Percentiles rank a stretch among this genome's conserved stretches.
These are phyloP conservation scores for Rhingia rostrata DNA, from an alignment of 2,888 invertebrate genomes.

Conservation along the genomic window DNA sequence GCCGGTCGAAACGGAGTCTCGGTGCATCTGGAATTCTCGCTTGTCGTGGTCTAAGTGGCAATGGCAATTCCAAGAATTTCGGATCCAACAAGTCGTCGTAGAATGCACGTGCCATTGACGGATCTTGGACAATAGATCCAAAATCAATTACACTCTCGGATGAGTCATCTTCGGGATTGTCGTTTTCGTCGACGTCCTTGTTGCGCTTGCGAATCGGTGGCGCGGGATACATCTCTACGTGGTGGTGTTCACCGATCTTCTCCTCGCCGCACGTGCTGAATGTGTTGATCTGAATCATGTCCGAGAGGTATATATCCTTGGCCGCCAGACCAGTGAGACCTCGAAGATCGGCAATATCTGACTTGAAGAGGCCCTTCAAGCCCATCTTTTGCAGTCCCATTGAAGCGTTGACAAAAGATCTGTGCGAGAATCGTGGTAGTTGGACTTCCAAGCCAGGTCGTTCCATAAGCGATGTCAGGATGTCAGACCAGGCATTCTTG, in stretches of 20 bases:
- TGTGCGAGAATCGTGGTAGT: constrained; percentile 92
- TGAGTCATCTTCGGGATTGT: constrained; percentile 78
- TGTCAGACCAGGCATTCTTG: constrained; percentile 88
- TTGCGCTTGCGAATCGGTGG: constrained; percentile 85
- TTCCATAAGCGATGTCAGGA: constrained; percentile 89
- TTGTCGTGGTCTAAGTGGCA: constrained; percentile 88
- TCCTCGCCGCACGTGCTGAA: constrained; percentile 92
- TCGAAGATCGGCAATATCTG: constrained; percentile 90
- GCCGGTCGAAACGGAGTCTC: constrained; percentile 92
- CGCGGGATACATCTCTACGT: constrained; percentile 92
- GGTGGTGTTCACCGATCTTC: constrained; percentile 89
- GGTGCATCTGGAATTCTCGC: constrained; percentile 88
- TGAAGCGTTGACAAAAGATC: constrained; percentile 92
- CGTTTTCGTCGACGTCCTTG: constrained; percentile 79
- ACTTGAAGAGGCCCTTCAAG: constrained; percentile 89
- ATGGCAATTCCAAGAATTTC: constrained; percentile 85
- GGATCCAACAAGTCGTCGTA: constrained; percentile 86
- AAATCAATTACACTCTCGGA: constrained; percentile 80
- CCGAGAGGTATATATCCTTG: constrained; percentile 91
- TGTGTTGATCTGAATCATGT: constrained; percentile 92
- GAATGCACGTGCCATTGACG: constrained; percentile 86
- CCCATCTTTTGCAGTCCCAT: constrained; percentile 91
- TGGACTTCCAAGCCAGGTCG: constrained; percentile 91
- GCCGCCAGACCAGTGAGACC: constrained; percentile 91
- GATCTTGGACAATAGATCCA: constrained; percentile 84